phyloP scores from a whole-genome alignment of 30 jellyfish, hydroid and myxozoan species.

The Aurelia coerulea region DNA sequence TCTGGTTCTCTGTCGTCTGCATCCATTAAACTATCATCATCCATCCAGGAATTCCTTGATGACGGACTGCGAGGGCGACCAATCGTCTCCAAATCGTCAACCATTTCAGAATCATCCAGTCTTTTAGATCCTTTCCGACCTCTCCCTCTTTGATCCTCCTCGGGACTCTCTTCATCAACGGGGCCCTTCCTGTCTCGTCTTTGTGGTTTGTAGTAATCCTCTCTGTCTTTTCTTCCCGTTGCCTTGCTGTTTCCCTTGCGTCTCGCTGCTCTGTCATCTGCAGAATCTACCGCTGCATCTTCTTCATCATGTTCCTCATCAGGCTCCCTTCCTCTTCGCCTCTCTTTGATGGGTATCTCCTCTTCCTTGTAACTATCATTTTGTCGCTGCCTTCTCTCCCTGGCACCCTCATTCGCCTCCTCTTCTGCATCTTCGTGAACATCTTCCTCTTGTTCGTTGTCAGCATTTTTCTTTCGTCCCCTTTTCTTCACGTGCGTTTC shows the following conservation, averaged over 20 bases:
- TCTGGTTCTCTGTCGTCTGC: no score
- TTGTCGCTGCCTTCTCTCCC: constrained; percentile 5
- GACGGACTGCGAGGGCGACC: background rate
- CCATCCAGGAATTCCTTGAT: constrained; percentile 1
- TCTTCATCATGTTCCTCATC: constrained; percentile 1
- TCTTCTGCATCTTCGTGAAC: background rate
- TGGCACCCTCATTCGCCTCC: background rate
- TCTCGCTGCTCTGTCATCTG: no score
- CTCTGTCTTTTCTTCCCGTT: background rate
- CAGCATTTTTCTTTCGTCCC: background rate
- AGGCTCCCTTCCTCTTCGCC: constrained; percentile 4
- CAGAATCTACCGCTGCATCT: no score
- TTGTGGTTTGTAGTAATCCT: background rate
- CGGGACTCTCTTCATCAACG: background rate
- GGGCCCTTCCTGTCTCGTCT: no score
- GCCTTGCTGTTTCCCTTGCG: background rate
- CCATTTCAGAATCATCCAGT: background rate
- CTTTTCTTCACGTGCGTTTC: background rate
- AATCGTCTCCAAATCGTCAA: background rate
- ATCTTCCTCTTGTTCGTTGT: background rate
- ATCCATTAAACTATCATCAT: background rate
- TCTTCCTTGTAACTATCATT: background rate
- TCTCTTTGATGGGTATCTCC: background rate
- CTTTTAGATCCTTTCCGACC: background rate
- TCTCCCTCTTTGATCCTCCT: background rate